These are phyloP conservation scores for Colletes gigas DNA, from an alignment of 1,140 invertebrate species.

Conservation along the genomic window DNA sequence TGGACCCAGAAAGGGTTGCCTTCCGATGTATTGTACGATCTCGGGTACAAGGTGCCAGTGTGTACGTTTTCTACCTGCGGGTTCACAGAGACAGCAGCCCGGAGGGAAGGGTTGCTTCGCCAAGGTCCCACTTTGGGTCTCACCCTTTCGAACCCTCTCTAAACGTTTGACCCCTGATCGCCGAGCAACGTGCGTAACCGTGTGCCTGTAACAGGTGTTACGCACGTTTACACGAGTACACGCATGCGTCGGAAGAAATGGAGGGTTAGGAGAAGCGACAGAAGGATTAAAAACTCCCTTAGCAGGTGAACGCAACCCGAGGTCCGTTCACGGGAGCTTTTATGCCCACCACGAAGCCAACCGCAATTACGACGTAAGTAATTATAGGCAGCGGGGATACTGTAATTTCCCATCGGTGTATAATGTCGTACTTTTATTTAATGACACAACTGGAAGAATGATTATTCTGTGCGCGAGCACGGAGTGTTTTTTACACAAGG, in stretches of 20 bases:
- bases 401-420: background rate
- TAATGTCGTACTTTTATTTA: background rate
- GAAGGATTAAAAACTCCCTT: constrained; percentile 42
- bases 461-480: background rate
- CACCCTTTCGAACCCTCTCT: constrained; percentile 71
- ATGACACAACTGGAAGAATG: background rate
- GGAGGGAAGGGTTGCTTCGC: constrained; percentile 61
- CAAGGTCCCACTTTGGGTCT: constrained; percentile 49
- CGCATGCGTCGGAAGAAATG: constrained; percentile 10
- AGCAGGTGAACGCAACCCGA: constrained; percentile 46
- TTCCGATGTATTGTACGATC: constrained; percentile 54
- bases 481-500: too few relatives aligned
- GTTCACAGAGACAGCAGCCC: background rate
- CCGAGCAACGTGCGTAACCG: constrained; percentile 43
- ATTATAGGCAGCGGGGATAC: background rate
- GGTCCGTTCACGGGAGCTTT: background rate
- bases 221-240: constrained; percentile 6
- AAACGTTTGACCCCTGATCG: constrained; percentile 48
- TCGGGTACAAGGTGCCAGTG: constrained; percentile 54
- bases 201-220: constrained; percentile 56
- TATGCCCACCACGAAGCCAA: constrained; percentile 20
- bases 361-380: constrained; percentile 26
- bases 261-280: constrained; percentile 46
- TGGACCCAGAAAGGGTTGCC: constrained; percentile 72
- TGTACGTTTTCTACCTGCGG: constrained; percentile 67